A percentile compares a stretch with the other conserved stretches of the same genome.
Evolutionary conservation across 2,113 vertebrate genomes (phyloP).

Genomic region (Hippopotamus amphibius): DNA sequence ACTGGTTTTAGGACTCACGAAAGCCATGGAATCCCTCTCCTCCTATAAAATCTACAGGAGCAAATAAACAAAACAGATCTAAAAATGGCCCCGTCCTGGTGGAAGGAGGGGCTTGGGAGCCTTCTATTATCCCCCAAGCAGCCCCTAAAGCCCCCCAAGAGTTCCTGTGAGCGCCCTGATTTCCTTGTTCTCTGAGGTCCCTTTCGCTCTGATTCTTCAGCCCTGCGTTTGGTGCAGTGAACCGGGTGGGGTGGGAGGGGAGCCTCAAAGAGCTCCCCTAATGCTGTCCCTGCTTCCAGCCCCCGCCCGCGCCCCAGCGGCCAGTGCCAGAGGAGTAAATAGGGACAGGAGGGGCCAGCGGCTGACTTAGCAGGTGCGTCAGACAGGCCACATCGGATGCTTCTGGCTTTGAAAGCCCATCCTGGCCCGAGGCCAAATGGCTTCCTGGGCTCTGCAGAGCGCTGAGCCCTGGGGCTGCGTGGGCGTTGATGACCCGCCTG

Average conservation of each 20-base stretch:
- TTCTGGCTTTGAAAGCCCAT: slow-evolving; percentile 52
- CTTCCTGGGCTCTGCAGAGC: neutral
- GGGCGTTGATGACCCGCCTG: slow-evolving; percentile 66
- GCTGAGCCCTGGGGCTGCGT: neutral
- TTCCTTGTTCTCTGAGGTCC: neutral
- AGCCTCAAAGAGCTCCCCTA: neutral
- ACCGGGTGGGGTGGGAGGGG: neutral
- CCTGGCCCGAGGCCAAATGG: slow-evolving; percentile 54
- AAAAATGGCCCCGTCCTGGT: neutral
- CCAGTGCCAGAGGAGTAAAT: neutral
- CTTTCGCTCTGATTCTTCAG: neutral
- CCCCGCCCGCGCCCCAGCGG: neutral
- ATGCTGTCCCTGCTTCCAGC: too few species aligned
- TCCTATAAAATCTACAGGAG: slow-evolving; percentile 5
- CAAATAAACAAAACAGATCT: neutral
- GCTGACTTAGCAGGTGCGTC: slow-evolving; percentile 29
- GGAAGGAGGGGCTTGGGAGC: neutral
- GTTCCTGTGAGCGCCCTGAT: neutral
- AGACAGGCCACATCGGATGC: neutral
- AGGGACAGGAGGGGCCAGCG: neutral
- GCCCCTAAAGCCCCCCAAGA: neutral
- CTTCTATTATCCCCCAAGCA: neutral
- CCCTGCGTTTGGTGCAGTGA: neutral
- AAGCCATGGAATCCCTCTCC: neutral
- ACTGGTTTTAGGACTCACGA: neutral